A percentile compares a stretch with the other conserved stretches of the same genome.
These are phyloP conservation scores for Scelioninae gen. 1 DNA, from an alignment of 2,888 invertebrate genomes.

Conservation along the genomic window DNA sequence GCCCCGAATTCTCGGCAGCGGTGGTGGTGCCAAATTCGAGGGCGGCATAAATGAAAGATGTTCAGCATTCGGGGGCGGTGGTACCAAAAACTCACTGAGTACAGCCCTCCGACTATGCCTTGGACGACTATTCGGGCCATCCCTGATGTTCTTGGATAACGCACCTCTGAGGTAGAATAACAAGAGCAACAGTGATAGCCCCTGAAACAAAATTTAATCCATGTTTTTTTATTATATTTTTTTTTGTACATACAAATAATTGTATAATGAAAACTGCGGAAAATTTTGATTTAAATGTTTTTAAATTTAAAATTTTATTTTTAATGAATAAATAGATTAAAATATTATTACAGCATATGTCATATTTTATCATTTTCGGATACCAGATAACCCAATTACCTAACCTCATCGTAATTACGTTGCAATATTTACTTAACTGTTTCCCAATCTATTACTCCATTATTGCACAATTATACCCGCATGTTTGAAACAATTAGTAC, in stretches of 20 bases:
- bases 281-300: no score
- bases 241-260: no score
- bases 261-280: no score
- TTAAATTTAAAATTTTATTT: no score
- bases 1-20: slow-evolving; percentile 46
- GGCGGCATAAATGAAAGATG: slow-evolving; percentile 34
- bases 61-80: slow-evolving; percentile 75
- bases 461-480: slow-evolving; percentile 46
- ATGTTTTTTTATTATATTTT: no score
- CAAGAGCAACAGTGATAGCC: slow-evolving; percentile 74
- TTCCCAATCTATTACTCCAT: slow-evolving; percentile 40
- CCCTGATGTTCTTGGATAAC: slow-evolving; percentile 70
- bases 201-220: slow-evolving; percentile 72
- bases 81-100: slow-evolving; percentile 79
- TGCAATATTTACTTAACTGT: slow-evolving; percentile 25
- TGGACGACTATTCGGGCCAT: slow-evolving; percentile 71
- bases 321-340: no score
- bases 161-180: slow-evolving; percentile 68
- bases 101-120: slow-evolving; percentile 74
- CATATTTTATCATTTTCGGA: neutral
- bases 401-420: slow-evolving; percentile 17
- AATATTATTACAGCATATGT: no score
- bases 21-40: slow-evolving; percentile 69
- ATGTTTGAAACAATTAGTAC: slow-evolving; percentile 40
- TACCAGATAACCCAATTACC: slow-evolving; percentile 18